Evolutionary conservation across 2,888 invertebrate species (phyloP).

Genomic region (Tenthredo notha): DNA sequence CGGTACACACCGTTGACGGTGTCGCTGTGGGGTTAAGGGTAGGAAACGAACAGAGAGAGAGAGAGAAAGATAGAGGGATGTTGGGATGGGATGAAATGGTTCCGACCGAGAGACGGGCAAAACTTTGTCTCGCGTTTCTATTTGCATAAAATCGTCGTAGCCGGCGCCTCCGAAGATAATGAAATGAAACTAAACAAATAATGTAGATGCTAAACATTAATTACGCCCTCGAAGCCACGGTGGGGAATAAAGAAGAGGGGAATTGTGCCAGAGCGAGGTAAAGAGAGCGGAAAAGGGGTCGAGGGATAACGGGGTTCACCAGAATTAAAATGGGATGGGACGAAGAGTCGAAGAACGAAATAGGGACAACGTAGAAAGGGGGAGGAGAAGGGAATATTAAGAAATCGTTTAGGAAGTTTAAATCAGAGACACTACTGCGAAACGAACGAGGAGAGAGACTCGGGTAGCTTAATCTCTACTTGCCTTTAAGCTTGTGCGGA

Average conservation of each 20-base stretch:
- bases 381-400: conserved; percentile 61
- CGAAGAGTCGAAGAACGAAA: conserved; percentile 26
- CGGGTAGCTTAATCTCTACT: conserved; percentile 57
- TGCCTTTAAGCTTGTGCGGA: conserved; percentile 46
- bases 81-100: conserved; percentile 54
- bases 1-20: conserved; percentile 41
- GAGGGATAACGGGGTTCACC: conserved; percentile 18
- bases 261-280: conserved; percentile 53
- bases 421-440: conserved; percentile 60
- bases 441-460: conserved; percentile 14
- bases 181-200: conserved; percentile 77
- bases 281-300: conserved; percentile 39
- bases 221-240: conserved; percentile 68
- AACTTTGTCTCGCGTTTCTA: conserved; percentile 71
- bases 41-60: conserved; percentile 1
- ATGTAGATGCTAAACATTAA: conserved; percentile 77
- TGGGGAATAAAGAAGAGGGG: conserved; percentile 44
- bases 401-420: conserved; percentile 69
- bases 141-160: conserved; percentile 76
- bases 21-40: conserved; percentile 46
- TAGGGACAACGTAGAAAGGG: background rate
- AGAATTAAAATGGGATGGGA: conserved; percentile 48
- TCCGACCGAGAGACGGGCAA: conserved; percentile 62
- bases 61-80: conserved; percentile 47
- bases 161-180: conserved; percentile 73